phyloP scores from a whole-genome alignment of 2,797 vertebrate genomes.

The Sardinella longiceps region DNA sequence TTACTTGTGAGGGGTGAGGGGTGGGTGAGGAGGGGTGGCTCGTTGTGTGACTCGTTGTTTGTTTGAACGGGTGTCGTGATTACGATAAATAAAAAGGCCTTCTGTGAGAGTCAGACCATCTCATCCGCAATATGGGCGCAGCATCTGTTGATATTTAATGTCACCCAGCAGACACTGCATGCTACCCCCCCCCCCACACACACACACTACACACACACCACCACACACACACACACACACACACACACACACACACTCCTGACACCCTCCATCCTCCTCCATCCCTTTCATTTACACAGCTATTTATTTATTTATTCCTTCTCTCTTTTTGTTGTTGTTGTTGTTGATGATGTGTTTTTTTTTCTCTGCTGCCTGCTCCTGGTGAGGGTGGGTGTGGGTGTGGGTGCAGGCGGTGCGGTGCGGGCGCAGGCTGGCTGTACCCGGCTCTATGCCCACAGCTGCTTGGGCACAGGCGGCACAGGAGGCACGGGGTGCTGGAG shows the following conservation, averaged over 20 bases:
- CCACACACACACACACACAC: neutral
- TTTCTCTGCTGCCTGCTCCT: conserved; percentile 25
- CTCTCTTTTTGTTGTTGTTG: conserved; percentile 29
- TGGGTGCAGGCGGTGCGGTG: conserved; percentile 46
- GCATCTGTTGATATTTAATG: conserved; percentile 67
- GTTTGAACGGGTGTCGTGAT: conserved; percentile 63
- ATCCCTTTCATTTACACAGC: conserved; percentile 25
- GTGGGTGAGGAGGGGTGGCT: neutral
- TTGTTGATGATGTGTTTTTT: conserved; percentile 29
- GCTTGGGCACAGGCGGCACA: conserved; percentile 43
- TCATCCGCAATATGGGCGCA: conserved; percentile 59
- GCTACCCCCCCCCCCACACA: conserved; percentile 25
- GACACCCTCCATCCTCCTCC: conserved; percentile 19
- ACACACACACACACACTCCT: neutral
- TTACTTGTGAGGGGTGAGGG: conserved; percentile 35
- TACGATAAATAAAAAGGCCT: conserved; percentile 59
- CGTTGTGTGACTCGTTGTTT: conserved; percentile 53
- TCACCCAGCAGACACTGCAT: conserved; percentile 61
- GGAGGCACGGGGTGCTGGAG: conserved; percentile 55
- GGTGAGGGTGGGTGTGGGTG: conserved; percentile 7
- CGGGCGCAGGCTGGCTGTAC: conserved; percentile 46
- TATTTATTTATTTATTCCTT: conserved; percentile 31
- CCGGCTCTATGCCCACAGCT: conserved; percentile 30
- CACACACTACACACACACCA: neutral
- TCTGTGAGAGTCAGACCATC: conserved; percentile 58